These are phyloP conservation scores for Lysandra bellargus DNA, from an alignment of 2,888 invertebrate genomes.

Conservation along the genomic window DNA sequence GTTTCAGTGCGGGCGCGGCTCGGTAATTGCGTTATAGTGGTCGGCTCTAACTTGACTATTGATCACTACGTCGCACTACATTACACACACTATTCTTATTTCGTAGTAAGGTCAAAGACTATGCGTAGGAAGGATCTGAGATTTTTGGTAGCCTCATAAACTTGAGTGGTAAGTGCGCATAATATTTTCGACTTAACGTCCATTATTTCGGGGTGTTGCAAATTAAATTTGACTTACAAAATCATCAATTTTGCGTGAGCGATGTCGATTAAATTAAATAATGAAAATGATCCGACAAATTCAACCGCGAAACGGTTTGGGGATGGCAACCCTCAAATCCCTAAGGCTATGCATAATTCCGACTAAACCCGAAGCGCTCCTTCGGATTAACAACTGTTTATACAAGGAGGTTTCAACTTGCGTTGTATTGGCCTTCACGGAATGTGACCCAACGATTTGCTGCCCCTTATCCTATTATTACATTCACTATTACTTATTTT, in stretches of 20 bases:
- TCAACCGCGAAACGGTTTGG: conserved; percentile 59
- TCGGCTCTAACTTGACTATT: conserved; percentile 59
- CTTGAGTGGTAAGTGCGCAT: not conserved
- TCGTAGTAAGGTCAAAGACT: not conserved
- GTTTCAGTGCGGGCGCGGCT: conserved; percentile 49
- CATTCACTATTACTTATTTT: not conserved
- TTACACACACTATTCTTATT: conserved; percentile 38
- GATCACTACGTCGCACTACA: conserved; percentile 61
- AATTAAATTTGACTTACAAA: conserved; percentile 20
- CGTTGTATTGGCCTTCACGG: conserved; percentile 49
- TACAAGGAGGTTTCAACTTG: conserved; percentile 63
- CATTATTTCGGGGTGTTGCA: not conserved
- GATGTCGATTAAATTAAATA: conserved; percentile 47
- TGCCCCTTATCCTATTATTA: not conserved
- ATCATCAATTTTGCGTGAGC: conserved; percentile 34
- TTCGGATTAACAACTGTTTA: conserved; percentile 69
- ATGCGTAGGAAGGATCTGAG: not conserved
- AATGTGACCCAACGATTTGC: conserved; percentile 36
- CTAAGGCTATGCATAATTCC: conserved; percentile 73
- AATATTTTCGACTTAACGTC: not conserved
- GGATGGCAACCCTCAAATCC: conserved; percentile 74
- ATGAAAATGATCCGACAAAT: conserved; percentile 63
- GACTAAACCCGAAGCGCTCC: conserved; percentile 67
- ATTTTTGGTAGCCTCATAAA: too few species aligned
- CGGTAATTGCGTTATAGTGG: conserved; percentile 67